Base-by-base conservation (phyloP, 2,888 invertebrate species). In the Andrena trimmerana region DNA sequence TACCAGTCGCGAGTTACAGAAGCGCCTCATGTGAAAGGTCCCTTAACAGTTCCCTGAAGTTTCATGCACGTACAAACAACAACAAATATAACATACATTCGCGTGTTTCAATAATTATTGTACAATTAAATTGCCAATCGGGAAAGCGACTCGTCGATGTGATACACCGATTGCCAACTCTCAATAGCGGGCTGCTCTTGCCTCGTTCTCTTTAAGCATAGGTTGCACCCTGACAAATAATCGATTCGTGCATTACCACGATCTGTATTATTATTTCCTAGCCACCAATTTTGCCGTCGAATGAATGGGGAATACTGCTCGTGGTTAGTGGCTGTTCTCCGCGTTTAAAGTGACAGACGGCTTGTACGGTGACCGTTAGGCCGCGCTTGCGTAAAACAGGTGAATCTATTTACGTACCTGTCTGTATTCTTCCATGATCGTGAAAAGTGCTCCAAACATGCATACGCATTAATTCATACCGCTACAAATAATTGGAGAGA, bases 391-490 rank as follows among this genome's bases (percentile, higher is more conserved):
- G 84, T 79, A 79, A 88, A 84, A 83, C 83, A 80, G 83, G 83
- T 82, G 85, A 85, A 84, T 88, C 85, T 88, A 88, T 86, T 86
- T 86, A 83, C 60, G 73, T 82, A 75, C 73, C 75, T 81, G 79
- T 66, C 72, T 33, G 77, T 29, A 70, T 33, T 71, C 52, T 60
- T 16, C 42, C 42, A 42, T 5, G 16, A 42, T 42, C 42, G 42
- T 5, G 42, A 42, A 42, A 42, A 42, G 42, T 42, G 42, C 42
- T 16, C 42, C 5, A 42, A 42, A 42, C 42, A 16, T 42, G 16
- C 42, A 5, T 16, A 42, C 42, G 16, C 16, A 42, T 42, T 42
- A 42, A 13, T 42, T 16, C 16, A 16, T 42, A 42, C 42, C 16
- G 42, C 42, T 42, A 16, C 42, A 42, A 16, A 42, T 16, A 42